Percentiles rank a stretch among this genome's conserved stretches.
Evolutionary conservation across 2,888 invertebrate species (phyloP).

Genomic region (Rhagium mordax): DNA sequence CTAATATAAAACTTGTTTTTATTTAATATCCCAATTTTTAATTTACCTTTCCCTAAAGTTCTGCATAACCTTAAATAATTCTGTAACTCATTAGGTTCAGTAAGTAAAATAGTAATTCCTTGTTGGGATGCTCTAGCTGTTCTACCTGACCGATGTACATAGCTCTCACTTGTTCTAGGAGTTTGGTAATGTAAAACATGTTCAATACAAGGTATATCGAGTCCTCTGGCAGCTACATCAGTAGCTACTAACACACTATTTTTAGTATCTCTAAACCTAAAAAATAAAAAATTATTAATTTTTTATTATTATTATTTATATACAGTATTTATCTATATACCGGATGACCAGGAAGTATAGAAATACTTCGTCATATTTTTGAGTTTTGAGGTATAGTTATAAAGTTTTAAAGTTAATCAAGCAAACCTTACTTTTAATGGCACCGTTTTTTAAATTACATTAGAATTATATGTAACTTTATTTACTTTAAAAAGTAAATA

Average conservation of each 20-base stretch:
- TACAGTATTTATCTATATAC: too few species aligned
- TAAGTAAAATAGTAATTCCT: constrained; percentile 92
- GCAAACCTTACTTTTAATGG: too few species aligned
- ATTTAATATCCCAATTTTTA: too few species aligned
- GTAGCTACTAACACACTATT: constrained; percentile 90
- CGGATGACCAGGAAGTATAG: too few species aligned
- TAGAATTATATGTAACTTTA: too few species aligned
- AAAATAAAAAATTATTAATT: constrained; percentile 44
- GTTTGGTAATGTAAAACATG: constrained; percentile 98
- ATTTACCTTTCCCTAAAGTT: constrained; percentile 87
- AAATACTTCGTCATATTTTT: too few species aligned
- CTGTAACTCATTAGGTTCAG: constrained; percentile 89
- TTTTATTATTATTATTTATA: too few species aligned
- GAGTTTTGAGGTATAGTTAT: too few species aligned
- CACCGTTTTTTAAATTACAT: too few species aligned
- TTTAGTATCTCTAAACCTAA: constrained; percentile 80
- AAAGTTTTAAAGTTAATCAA: too few species aligned
- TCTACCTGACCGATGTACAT: constrained; percentile 96
- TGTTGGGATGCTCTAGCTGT: constrained; percentile 93
- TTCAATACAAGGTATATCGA: constrained; percentile 94
- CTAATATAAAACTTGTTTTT: too few species aligned
- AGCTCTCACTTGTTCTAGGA: constrained; percentile 95
- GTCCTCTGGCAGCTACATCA: constrained; percentile 97
- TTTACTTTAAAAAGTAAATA: too few species aligned
- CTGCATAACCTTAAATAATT: constrained; percentile 86